phyloP scores from a whole-genome alignment of 1,140 invertebrate species.

The Drosophila triauraria region DNA sequence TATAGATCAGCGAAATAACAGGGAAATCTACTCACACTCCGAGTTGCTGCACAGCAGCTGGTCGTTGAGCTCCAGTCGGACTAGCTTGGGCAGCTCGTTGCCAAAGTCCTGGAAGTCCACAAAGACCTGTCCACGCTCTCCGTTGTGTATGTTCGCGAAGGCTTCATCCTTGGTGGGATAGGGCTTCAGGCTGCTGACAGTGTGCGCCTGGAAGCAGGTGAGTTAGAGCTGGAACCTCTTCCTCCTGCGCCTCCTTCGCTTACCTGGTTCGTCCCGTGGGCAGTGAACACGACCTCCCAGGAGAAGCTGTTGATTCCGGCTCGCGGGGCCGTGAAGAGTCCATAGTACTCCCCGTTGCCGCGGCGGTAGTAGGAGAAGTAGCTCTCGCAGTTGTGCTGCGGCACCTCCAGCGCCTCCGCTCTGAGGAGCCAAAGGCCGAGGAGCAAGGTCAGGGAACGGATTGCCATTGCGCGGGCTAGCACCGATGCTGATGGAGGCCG shows the following conservation, averaged over 20 bases:
- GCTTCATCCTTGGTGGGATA: slow-evolving; percentile 52
- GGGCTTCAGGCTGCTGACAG: slow-evolving; percentile 35
- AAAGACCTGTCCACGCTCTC: slow-evolving; percentile 38
- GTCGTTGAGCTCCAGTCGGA: slow-evolving; percentile 39
- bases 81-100: slow-evolving; percentile 57
- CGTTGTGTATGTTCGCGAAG: slow-evolving; percentile 42
- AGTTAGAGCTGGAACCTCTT: not conserved
- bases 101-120: slow-evolving; percentile 40
- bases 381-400: slow-evolving; percentile 44
- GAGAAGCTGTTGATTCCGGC: slow-evolving; percentile 39
- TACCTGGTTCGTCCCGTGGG: slow-evolving; percentile 32
- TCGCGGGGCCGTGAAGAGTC: slow-evolving; percentile 38
- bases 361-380: slow-evolving; percentile 33
- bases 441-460: slow-evolving; percentile 20
- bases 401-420: slow-evolving; percentile 14
- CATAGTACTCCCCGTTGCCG: slow-evolving; percentile 28
- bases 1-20: no score
- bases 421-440: slow-evolving; percentile 42
- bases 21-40: slow-evolving; percentile 57
- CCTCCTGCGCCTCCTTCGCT: not conserved
- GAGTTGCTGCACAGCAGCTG: slow-evolving; percentile 35
- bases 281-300: slow-evolving; percentile 48
- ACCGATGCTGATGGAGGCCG: slow-evolving; percentile 42
- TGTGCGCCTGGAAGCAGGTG: slow-evolving; percentile 23
- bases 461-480: slow-evolving; percentile 43